Evolutionary conservation across 2,113 vertebrate genomes (phyloP), one percentile per base, ranked within the genome.

Genomic region (Boulengeromyrus knoepffleri): DNA sequence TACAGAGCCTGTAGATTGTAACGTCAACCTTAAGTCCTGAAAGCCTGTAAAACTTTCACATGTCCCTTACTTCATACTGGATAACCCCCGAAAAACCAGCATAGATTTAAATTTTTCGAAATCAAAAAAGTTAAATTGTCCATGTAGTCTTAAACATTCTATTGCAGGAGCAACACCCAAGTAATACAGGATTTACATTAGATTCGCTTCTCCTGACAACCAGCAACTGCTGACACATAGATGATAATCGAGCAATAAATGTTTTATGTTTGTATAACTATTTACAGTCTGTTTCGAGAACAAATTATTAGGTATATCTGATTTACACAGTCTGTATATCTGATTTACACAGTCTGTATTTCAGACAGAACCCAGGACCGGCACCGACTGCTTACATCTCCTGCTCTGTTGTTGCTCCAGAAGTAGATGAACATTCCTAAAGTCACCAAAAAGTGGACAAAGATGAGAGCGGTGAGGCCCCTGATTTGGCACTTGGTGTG

Each of bases 401-500:
- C 53, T 9, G 80, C 24, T 97, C 98, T 93, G 92, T 95, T 95
- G 91, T 95, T 89, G 90, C 92, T 96, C 92, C 94, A 93, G 92
- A 97, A 94, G 92, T 97, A 98, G 70, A 98, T 90, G 85, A 97
- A 98, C 92, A 97, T 97, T 91, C 96, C 94, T 1, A 96, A 90
- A 0, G 96, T 97, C 70, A 97, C 95, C 27, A 98, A 92, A n/a
- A 96, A 94, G 83, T 99, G 97, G 4, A 96, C 95, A 58, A 96
- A 88, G 62, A 96, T 92, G 47, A 97, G 94, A 46, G 92, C 42
- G 24, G 94, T 77, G 50, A 99, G 91, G 90, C 97, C 96, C 83
- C 93, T 95, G 91, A 98, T 86, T 42, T 97, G 91, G 49, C 95
- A 90, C 90, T 96, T 97, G 96, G 96, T 97, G 91, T 13, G 12